Evolutionary conservation across 2,113 vertebrate genomes (phyloP), one percentile per base, ranked within the genome.

Genomic region (Nestor notabilis): DNA sequence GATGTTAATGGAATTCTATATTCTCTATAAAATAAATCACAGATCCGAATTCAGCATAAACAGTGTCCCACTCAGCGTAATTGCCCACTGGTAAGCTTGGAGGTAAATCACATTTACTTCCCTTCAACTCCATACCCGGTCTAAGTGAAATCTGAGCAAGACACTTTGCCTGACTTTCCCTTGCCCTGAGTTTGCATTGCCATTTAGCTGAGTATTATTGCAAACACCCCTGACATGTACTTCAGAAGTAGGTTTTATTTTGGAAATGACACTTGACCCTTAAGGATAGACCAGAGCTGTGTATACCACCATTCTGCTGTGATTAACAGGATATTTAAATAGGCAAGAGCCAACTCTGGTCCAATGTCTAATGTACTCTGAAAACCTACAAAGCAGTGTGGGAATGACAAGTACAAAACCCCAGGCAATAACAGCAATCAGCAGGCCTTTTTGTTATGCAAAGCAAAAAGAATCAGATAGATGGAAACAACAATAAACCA

Each of bases 61-160:
- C 56, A 75, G 65, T 0, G 0, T 64, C 69, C 70, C 52, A 37
- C 76, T 20, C 47, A 65, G 70, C 44, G 39, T 79, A 72, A 76
- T 25, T 89, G 56, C 65, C 33, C 2, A 0, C 89, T 79, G 29
- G 78, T 89, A 61, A 87, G 23, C 44, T 50, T 16, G 65, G 23
- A 70, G n/a, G 41, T 94, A 93, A 96, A 95, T 91, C 84, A 77
- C n/a, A 49, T 93, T 93, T 91, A 55, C 75, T 61, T 56, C 72
- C 53, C 25, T 83, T 77, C 72, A 44, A 47, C 81, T 74, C 60
- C 55, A 5, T 23, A 7, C 6, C 37, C 50, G 60, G 2, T 31
- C 0, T 12, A 44, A 84, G 74, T 28, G 56, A 72, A 71, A 52
- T 37, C 41, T 31, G 39, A 84, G 39, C 1, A 7, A 52, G 56